phyloP scores from a whole-genome alignment of 2,113 vertebrate species.

The Brachyhypopomus gauderio region DNA sequence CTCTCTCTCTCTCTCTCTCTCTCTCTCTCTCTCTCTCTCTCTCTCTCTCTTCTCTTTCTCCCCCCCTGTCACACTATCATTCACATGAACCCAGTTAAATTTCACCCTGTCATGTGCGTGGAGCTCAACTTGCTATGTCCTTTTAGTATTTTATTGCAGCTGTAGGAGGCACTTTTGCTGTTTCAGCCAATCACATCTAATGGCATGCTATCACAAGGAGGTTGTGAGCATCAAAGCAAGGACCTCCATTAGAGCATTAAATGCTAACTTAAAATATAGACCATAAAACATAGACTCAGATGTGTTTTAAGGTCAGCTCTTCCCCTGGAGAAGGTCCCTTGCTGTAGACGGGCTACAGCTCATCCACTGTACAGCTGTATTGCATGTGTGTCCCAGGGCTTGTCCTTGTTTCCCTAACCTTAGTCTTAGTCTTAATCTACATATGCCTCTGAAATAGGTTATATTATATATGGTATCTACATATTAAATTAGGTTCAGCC shows the following conservation, averaged over 20 bases:
- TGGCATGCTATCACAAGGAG: not conserved
- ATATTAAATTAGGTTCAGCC: too few relatives aligned
- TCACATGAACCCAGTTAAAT: constrained; percentile 46
- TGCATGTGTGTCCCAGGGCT: not conserved
- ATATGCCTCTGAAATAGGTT: not conserved
- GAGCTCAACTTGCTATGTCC: not conserved
- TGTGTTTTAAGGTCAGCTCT: not conserved
- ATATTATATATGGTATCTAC: too few relatives aligned
- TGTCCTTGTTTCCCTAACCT: not conserved
- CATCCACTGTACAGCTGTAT: not conserved
- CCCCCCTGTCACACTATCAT: constrained; percentile 21
- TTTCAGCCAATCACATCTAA: constrained; percentile 1
- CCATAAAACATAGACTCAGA: too few relatives aligned
- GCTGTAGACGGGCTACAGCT: not conserved
- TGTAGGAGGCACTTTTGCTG: constrained; percentile 13
- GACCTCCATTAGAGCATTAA: constrained; percentile 31
- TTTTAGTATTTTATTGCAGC: constrained; percentile 22
- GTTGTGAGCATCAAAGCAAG: constrained; percentile 22
- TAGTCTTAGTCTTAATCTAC: not conserved
- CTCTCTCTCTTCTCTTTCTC: constrained; percentile 27
- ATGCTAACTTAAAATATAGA: constrained; percentile 21
- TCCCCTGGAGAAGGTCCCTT: not conserved
- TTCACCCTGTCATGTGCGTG: not conserved
- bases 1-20: constrained; percentile 8
- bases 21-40: constrained; percentile 32